phyloP scores from a whole-genome alignment of 2,888 invertebrate species.

The Tetranychus truncatus region DNA sequence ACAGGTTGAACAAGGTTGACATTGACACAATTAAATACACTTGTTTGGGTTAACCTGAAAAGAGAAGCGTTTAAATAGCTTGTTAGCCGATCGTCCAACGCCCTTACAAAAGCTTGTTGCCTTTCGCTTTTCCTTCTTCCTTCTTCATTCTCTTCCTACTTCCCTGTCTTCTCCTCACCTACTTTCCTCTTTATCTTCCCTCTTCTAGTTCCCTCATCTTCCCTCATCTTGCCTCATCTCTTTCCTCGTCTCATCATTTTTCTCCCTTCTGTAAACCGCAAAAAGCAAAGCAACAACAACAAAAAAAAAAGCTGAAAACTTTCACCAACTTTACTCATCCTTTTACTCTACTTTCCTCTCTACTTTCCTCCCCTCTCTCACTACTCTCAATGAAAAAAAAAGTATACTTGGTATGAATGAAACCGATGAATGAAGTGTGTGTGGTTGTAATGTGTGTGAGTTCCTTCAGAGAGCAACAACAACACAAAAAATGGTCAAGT shows the following conservation, averaged over 20 bases:
- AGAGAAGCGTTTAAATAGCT: neutral
- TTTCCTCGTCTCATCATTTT: neutral
- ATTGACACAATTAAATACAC: neutral
- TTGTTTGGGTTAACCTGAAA: neutral
- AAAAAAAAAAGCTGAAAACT: no score
- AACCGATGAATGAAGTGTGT: neutral
- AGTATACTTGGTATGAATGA: neutral
- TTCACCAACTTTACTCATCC: slow-evolving; percentile 3
- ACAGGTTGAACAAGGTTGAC: neutral
- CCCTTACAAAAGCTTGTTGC: neutral
- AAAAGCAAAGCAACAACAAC: neutral
- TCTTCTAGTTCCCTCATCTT: neutral
- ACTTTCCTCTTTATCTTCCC: neutral
- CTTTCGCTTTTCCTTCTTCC: slow-evolving; percentile 2
- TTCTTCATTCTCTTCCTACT: neutral
- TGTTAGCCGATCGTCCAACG: neutral
- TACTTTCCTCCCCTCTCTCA: neutral
- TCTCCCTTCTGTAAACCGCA: neutral
- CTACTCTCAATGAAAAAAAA: neutral
- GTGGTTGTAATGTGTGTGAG: no score
- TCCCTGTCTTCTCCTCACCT: neutral
- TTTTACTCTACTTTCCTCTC: slow-evolving; percentile 1
- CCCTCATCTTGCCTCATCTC: neutral
- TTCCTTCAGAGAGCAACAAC: no score
- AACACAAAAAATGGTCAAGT: neutral